These are phyloP conservation scores for Hemiprocne comata DNA, from an alignment of 2,113 vertebrate genomes.

Conservation along the genomic window DNA sequence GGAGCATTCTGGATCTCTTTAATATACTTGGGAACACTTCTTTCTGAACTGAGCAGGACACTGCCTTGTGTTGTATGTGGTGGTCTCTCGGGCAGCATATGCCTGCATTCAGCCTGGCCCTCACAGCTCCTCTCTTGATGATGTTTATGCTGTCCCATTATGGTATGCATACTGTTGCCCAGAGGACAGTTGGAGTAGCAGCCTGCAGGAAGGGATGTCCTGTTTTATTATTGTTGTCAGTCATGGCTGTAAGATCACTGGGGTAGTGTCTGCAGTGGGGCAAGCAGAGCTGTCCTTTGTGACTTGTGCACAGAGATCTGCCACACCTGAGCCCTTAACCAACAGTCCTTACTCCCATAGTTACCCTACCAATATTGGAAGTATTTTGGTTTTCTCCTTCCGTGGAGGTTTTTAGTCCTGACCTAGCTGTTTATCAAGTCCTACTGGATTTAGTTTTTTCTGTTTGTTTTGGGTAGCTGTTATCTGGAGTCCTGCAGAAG, in stretches of 20 bases:
- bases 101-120: background rate
- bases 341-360: background rate
- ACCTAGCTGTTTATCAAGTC: background rate
- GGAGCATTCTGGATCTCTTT: background rate
- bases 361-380: background rate
- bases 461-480: background rate
- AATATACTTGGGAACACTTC: background rate
- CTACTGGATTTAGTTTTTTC: background rate
- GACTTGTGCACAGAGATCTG: background rate
- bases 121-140: background rate
- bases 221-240: background rate
- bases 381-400: background rate
- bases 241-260: background rate
- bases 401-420: background rate
- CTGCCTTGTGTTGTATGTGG: background rate
- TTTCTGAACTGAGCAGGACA: background rate
- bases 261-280: background rate
- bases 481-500: background rate
- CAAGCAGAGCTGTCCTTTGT: background rate
- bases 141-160: background rate
- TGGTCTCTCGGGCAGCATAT: background rate
- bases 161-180: background rate
- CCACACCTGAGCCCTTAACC: background rate
- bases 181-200: background rate
- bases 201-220: background rate